Base-by-base conservation (phyloP, 1,140 invertebrate genomes). In the Listronotus bonariensis region DNA sequence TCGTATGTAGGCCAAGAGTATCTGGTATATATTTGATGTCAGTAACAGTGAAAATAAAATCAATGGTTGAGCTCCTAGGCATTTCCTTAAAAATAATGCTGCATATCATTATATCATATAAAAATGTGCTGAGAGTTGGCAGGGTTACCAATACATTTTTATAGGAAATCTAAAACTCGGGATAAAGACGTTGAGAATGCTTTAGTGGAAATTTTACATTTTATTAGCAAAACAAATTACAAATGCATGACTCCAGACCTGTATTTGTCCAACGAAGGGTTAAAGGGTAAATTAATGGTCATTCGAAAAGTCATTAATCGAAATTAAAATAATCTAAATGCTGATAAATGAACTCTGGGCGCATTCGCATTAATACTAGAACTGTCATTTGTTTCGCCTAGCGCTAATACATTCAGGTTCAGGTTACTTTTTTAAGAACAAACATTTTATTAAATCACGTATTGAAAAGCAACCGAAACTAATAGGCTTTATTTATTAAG, bases 251-350 rank as follows among this genome's bases (percentile, higher is more conserved):
- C 11, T 49, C 12, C 46, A 20, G n/a, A n/a, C 15, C 46, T 49
- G 46, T 49, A 10, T 11, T 49, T 18, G 20, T 11, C 8, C 15
- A 49, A 10, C 20, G 20, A 49, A 49, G 46, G 46, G 46, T 49
- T 49, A 49, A 49, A 49, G 46, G 46, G 15, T 49, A 26, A 34
- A 60, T 11, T 51, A 49, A 48, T 51, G 40, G 42, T 45, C 38
- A 26, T 34, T 60, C 45, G 32, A 40, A 51, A 48, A 49, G 34
- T 51, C 57, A 60, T 51, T 36, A 60, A 60, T 48, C 57, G 46
- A 60, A 49, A 60, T 60, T 51, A 60, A 36, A 20, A 51, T 36
- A 46, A 60, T 38, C 46, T 60, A 32, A 57, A 57, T 57, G 15
- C 49, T 26, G 32, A 52, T 36, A 36, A 52, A 34, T 38, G 31